These are phyloP conservation scores for Monopis laevigella DNA, from an alignment of 2,888 invertebrate species.

Conservation along the genomic window DNA sequence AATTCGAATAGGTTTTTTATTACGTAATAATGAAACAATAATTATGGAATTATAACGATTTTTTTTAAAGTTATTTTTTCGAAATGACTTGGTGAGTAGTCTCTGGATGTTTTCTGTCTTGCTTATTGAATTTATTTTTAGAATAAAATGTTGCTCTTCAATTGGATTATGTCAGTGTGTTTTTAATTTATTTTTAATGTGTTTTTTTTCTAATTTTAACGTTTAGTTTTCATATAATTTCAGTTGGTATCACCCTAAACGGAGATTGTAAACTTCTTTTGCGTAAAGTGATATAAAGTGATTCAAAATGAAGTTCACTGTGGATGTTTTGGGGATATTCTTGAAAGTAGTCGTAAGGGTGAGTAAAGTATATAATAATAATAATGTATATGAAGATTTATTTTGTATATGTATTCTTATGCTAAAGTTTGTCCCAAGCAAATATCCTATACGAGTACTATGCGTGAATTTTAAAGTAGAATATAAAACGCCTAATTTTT, in stretches of 20 bases:
- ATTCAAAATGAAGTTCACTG: conserved; percentile 57
- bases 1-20: conserved; percentile 27
- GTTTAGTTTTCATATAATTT: background rate
- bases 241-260: background rate
- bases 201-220: background rate
- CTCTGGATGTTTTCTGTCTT: background rate
- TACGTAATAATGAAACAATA: background rate
- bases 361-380: conserved; percentile 27
- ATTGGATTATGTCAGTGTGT: conserved; percentile 2
- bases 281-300: background rate
- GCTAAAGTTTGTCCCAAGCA: too few species aligned
- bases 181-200: background rate
- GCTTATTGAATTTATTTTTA: conserved; percentile 26
- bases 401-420: too few species aligned
- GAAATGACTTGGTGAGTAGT: conserved; percentile 15
- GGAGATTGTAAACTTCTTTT: background rate
- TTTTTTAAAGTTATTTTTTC: background rate
- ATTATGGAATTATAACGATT: conserved; percentile 11
- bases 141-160: conserved; percentile 18
- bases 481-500: too few species aligned
- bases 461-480: too few species aligned
- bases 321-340: conserved; percentile 60
- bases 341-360: conserved; percentile 62
- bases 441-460: too few species aligned
- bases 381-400: too few species aligned